phyloP scores from a whole-genome alignment of 2,113 vertebrate species.

The Dolichotis patagonum region DNA sequence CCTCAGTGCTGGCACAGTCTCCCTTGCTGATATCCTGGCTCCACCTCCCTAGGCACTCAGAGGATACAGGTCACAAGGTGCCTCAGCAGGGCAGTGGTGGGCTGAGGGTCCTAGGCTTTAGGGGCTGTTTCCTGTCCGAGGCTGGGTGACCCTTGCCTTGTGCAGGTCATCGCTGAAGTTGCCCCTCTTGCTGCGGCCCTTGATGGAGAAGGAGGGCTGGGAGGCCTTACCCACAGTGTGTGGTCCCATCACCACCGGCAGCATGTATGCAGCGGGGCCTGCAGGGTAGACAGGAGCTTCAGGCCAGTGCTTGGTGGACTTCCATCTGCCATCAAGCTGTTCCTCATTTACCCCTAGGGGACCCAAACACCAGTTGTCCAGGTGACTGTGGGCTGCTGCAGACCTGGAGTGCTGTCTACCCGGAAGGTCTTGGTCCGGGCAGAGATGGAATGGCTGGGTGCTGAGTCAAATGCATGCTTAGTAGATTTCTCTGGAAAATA shows the following conservation, averaged over 20 bases:
- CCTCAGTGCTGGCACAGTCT: background rate
- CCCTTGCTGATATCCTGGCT: background rate
- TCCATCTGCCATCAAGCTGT: background rate
- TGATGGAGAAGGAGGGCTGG: conserved; percentile 83
- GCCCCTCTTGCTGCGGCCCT: conserved; percentile 80
- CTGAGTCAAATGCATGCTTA: conserved; percentile 67
- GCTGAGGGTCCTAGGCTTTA: background rate
- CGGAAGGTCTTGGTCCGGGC: conserved; percentile 74
- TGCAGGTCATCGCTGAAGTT: conserved; percentile 82
- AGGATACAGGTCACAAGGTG: background rate
- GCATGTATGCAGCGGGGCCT: conserved; percentile 82
- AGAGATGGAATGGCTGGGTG: conserved; percentile 78
- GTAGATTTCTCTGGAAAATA: conserved; percentile 81
- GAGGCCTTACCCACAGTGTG: conserved; percentile 74
- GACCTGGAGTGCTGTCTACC: conserved; percentile 83
- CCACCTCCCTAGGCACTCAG: background rate
- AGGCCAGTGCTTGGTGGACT: background rate
- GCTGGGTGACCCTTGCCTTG: conserved; percentile 76
- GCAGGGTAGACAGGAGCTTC: background rate
- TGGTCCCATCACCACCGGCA: conserved; percentile 81
- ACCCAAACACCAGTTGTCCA: accelerated
- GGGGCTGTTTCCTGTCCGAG: background rate
- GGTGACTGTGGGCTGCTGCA: background rate
- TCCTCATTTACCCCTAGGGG: background rate
- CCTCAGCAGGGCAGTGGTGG: background rate